phyloP scores from a whole-genome alignment of 2,797 vertebrate genomes.

The Gambusia yucatana region DNA sequence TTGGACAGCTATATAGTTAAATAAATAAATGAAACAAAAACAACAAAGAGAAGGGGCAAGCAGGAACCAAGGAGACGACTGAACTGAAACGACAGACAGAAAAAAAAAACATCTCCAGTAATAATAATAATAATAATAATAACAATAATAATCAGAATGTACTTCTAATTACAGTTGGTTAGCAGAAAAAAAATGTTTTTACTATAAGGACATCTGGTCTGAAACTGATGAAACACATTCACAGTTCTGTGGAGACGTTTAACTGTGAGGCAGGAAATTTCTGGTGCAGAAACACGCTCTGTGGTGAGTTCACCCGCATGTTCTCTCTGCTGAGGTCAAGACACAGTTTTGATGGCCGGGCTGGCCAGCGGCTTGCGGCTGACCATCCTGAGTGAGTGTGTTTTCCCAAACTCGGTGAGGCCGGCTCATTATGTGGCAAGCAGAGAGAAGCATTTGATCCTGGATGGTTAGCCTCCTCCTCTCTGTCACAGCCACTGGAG shows the following conservation, averaged over 20 bases:
- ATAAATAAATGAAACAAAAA: conserved; percentile 15
- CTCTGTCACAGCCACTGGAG: conserved; percentile 75
- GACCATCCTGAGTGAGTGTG: conserved; percentile 55
- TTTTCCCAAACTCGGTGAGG: conserved; percentile 40
- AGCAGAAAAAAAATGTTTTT: conserved; percentile 22
- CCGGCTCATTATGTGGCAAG: conserved; percentile 69
- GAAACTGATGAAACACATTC: conserved; percentile 28
- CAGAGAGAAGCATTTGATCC: conserved; percentile 74
- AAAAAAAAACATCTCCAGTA: background rate
- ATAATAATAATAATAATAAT: background rate
- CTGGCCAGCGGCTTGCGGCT: conserved; percentile 52
- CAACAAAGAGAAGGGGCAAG: conserved; percentile 25
- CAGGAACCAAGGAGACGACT: background rate
- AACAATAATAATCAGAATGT: conserved; percentile 16
- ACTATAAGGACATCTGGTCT: conserved; percentile 33
- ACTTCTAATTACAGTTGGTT: conserved; percentile 45
- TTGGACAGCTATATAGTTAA: background rate
- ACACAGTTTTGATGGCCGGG: conserved; percentile 36
- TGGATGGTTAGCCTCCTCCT: conserved; percentile 74
- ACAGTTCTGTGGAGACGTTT: conserved; percentile 20
- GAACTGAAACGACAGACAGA: background rate
- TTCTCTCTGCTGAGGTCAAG: conserved; percentile 40
- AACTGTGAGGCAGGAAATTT: conserved; percentile 18
- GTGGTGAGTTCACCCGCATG: conserved; percentile 29
- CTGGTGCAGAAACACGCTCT: conserved; percentile 26